Conservation (phyloP, 2,888 invertebrate genomes). For the Ormyrus thymus region DNA sequence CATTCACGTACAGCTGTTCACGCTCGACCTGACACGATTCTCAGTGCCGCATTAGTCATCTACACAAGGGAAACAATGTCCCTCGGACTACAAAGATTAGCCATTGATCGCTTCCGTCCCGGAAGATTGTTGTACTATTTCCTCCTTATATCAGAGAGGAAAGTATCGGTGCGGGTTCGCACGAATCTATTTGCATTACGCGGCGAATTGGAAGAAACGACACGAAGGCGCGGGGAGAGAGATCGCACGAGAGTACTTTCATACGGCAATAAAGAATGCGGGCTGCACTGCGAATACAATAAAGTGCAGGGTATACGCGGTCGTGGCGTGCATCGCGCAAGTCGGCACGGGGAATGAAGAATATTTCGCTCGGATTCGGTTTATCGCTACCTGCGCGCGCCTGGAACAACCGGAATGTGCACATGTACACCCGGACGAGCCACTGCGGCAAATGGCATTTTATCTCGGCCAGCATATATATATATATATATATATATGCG, state of each 20-base stretch:
- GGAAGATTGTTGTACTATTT: too few relatives aligned
- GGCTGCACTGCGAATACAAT: neutral
- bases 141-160: too few relatives aligned
- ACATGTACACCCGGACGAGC: neutral
- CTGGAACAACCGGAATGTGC: conserved; percentile 7
- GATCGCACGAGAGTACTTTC: conserved; percentile 2
- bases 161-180: too few relatives aligned
- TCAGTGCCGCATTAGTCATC: too few relatives aligned
- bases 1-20: too few relatives aligned
- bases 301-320: neutral
- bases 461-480: conserved; percentile 15
- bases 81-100: too few relatives aligned
- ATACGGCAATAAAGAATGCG: conserved; percentile 26
- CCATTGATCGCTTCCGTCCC: too few relatives aligned
- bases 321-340: too few relatives aligned
- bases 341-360: neutral
- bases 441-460: conserved; percentile 5
- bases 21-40: too few relatives aligned
- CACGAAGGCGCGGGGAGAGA: neutral
- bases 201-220: too few relatives aligned
- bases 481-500: neutral
- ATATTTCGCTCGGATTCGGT: conserved; percentile 11
- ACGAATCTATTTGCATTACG: too few relatives aligned
- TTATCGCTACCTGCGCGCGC: conserved; percentile 27
- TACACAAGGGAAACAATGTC: too few relatives aligned